Evolutionary conservation across 2,797 vertebrate genomes (phyloP).

Genomic region (Acipenser transmontanus): DNA sequence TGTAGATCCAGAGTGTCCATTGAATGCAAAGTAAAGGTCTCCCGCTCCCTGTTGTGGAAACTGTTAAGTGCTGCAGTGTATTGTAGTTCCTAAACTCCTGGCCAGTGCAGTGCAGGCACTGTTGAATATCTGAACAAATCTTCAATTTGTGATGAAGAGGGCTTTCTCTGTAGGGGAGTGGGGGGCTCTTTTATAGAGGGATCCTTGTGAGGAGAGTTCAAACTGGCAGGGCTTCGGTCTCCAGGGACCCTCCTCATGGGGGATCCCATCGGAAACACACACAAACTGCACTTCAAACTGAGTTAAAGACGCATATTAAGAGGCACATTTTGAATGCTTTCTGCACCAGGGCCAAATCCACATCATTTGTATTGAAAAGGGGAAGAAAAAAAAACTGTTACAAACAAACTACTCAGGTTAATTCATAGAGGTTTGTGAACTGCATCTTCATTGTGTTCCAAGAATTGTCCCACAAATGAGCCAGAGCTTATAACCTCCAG

Average conservation of each 20-base stretch:
- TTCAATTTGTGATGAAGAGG: conserved; percentile 11
- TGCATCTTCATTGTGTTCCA: too few relatives aligned
- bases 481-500: too few relatives aligned
- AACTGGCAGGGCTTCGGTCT: neutral
- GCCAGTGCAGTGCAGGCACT: conserved; percentile 7
- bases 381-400: too few relatives aligned
- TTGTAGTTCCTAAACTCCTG: neutral
- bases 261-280: too few relatives aligned
- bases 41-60: neutral
- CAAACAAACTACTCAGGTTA: too few relatives aligned
- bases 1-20: neutral
- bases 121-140: conserved; percentile 11
- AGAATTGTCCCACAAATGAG: too few relatives aligned
- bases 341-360: too few relatives aligned
- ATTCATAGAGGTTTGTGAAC: too few relatives aligned
- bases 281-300: too few relatives aligned
- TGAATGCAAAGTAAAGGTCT: neutral
- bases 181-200: neutral
- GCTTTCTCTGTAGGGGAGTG: conserved; percentile 10
- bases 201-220: neutral
- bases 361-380: too few relatives aligned
- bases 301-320: too few relatives aligned
- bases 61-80: conserved; percentile 5
- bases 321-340: too few relatives aligned
- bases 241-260: neutral